Percentiles rank a stretch among this genome's conserved stretches.
These are phyloP conservation scores for Bos taurus DNA, from an alignment of 2,113 vertebrate species.

Conservation along the genomic window DNA sequence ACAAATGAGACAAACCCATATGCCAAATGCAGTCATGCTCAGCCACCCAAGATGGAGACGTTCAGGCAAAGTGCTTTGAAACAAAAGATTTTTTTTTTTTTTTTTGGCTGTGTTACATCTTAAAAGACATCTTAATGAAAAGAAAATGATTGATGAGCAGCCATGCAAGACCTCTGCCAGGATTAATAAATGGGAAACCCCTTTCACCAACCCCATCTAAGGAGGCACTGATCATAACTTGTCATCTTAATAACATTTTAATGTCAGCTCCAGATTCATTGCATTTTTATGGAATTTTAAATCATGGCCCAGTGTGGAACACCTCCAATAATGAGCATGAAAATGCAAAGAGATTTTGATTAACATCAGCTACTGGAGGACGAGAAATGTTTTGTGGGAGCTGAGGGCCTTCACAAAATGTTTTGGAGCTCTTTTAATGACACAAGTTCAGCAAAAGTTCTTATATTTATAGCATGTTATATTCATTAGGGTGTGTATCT, in stretches of 20 bases:
- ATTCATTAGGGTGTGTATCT: not conserved
- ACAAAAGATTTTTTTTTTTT: not conserved
- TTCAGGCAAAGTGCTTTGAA: not conserved
- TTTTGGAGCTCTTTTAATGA: not conserved
- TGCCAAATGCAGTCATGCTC: not conserved
- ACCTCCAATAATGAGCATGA: slow-evolving; percentile 54
- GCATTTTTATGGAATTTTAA: slow-evolving; percentile 59
- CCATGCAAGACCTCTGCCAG: not conserved
- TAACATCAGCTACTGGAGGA: slow-evolving; percentile 45
- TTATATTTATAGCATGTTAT: not conserved
- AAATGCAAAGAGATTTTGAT: slow-evolving; percentile 67
- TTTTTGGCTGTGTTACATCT: not conserved
- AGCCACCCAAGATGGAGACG: not conserved
- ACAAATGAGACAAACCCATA: not conserved
- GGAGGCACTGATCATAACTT: slow-evolving; percentile 56
- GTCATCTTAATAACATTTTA: slow-evolving; percentile 65
- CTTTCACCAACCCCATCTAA: slow-evolving; percentile 23
- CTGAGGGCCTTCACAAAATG: not conserved
- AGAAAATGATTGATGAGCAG: slow-evolving; percentile 10
- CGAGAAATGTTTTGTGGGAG: not conserved
- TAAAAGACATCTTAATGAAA: slow-evolving; percentile 34
- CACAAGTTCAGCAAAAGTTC: not conserved
- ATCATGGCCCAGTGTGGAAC: slow-evolving; percentile 43
- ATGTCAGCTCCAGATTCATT: slow-evolving; percentile 62
- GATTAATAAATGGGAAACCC: slow-evolving; percentile 47